Base-by-base conservation (phyloP, 2,797 vertebrate species). In the Diglossa cyanea region DNA sequence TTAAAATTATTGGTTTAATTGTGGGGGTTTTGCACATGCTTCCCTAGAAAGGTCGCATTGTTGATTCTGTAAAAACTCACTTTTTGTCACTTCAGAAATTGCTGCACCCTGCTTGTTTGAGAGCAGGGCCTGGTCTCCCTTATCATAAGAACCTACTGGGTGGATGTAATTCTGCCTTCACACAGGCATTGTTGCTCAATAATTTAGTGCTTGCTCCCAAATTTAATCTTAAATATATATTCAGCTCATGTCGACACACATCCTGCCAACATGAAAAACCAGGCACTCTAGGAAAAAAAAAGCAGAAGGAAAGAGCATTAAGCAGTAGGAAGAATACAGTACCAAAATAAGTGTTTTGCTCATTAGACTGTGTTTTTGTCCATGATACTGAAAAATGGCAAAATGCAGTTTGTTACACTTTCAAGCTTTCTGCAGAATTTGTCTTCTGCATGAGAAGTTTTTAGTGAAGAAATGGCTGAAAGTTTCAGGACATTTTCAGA, bases 281-380 rank as follows among this genome's bases (percentile, higher is more conserved):
- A 2, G 25, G 30, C 19, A 44, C 48, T 70, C 60, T 26, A 89
- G 42, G 53, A 50, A 73, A 45, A 76, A 35, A 73, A 66, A n/a
- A 31, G 12, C 67, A 90, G 62, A 86, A 92, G 92, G 74, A 92
- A 95, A 95, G 75, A 91, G n/a, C 63, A 95, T 93, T 87, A 94
- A 79, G 53, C 78, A 85, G 60, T 31, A 91, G 84, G 80, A 94
- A 71, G 45, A 79, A 65, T 48, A 50, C 25, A 58, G 71, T 21
- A 95, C 42, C 83, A 91, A 93, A 94, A 73, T 54, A 94, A 95
- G 83, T 93, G 92, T 93, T 94, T 93, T 95, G 74, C n/a, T 76
- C 74, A 76, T 90, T 82, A 90, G 24, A 24, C 24, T 79, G 30
- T 63, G 37, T 67, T 94, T 93, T 91, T 89, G 48, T 82, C 39